phyloP scores from a whole-genome alignment of 2,888 invertebrate species.

The Sphaerophoria taeniata region DNA sequence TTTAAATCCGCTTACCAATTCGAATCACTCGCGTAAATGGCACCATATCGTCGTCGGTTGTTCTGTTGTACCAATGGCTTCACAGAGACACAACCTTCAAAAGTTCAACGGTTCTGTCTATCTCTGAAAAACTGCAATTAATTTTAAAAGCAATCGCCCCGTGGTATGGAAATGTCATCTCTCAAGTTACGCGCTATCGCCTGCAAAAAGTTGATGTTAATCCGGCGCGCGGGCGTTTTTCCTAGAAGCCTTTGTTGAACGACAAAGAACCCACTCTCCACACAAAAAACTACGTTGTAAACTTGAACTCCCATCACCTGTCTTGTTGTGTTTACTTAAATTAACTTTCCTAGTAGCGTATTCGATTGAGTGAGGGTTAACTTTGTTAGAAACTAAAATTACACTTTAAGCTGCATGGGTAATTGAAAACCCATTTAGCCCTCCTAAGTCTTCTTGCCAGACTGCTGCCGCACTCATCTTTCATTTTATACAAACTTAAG shows the following conservation, averaged over 20 bases:
- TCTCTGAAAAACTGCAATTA: conserved; percentile 51
- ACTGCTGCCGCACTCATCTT: conserved; percentile 26
- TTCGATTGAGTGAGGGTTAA: conserved; percentile 7
- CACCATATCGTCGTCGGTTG: not conserved
- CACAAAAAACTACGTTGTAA: not conserved
- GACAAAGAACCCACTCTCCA: not conserved
- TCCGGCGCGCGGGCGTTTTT: no score
- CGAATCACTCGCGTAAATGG: conserved; percentile 53
- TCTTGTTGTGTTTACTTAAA: conserved; percentile 57
- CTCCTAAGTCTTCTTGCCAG: conserved; percentile 8
- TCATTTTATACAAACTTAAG: conserved; percentile 48
- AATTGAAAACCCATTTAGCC: conserved; percentile 54
- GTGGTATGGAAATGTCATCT: conserved; percentile 51
- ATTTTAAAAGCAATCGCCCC: conserved; percentile 46
- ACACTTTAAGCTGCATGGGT: conserved; percentile 51
- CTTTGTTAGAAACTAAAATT: conserved; percentile 57
- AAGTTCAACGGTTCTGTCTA: conserved; percentile 39
- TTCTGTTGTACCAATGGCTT: not conserved
- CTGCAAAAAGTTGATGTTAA: not conserved
- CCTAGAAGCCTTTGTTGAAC: conserved; percentile 19
- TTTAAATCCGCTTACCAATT: conserved; percentile 65
- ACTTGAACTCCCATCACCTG: not conserved
- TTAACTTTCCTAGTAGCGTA: conserved; percentile 30
- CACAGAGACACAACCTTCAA: conserved; percentile 6
- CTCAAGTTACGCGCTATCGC: conserved; percentile 54